These are phyloP conservation scores for Atta cephalotes DNA, from an alignment of 1,140 invertebrate species.

Conservation along the genomic window DNA sequence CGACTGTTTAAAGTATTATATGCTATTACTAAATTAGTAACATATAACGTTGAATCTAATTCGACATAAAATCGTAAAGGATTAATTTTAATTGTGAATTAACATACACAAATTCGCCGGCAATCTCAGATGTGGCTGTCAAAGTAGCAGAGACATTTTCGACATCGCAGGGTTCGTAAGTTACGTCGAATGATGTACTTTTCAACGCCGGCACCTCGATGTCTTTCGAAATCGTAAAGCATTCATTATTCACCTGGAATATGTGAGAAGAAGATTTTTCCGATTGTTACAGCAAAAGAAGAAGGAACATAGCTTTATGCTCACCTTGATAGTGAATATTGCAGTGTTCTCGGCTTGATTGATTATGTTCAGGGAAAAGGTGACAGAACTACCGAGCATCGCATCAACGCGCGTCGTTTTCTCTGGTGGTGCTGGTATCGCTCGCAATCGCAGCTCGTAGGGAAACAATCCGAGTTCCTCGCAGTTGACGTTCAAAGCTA, in stretches of 20 bases:
- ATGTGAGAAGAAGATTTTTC: neutral
- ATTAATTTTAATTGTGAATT: neutral
- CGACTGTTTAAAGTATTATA: neutral
- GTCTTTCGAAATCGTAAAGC: slow-evolving; percentile 57
- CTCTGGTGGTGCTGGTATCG: slow-evolving; percentile 81
- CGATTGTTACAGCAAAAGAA: neutral
- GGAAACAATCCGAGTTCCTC: slow-evolving; percentile 70
- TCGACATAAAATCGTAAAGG: neutral
- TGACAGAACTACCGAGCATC: slow-evolving; percentile 57
- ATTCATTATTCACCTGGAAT: slow-evolving; percentile 77
- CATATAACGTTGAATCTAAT: neutral
- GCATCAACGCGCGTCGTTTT: slow-evolving; percentile 83
- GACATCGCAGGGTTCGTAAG: slow-evolving; percentile 70
- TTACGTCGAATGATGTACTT: slow-evolving; percentile 53
- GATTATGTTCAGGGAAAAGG: slow-evolving; percentile 64
- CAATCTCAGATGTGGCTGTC: slow-evolving; percentile 63
- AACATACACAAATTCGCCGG: slow-evolving; percentile 73
- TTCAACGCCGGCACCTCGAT: slow-evolving; percentile 42
- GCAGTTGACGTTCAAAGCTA: slow-evolving; percentile 58
- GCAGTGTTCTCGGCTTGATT: slow-evolving; percentile 63
- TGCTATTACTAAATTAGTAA: neutral
- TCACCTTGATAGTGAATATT: slow-evolving; percentile 69
- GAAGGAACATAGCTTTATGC: neutral
- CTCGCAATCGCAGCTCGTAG: slow-evolving; percentile 75
- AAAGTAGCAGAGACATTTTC: slow-evolving; percentile 65